Percentiles rank a stretch among this genome's conserved stretches.
Evolutionary conservation across 2,888 invertebrate genomes (phyloP).

Genomic region (Anarsia innoxiella): DNA sequence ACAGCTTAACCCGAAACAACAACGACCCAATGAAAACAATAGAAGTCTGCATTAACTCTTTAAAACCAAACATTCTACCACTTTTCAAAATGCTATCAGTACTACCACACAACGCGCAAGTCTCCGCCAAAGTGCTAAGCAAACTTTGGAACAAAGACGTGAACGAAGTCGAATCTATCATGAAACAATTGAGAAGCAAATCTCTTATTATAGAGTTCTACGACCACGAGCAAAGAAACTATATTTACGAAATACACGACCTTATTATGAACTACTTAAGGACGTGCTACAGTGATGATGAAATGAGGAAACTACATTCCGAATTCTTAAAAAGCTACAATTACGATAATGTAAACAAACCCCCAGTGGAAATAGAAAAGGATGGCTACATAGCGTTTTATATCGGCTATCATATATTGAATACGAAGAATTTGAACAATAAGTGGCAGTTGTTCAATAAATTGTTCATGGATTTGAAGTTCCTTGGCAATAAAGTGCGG

Average conservation of each 20-base stretch:
- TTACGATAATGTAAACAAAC: conserved; percentile 58
- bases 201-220: conserved; percentile 79
- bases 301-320: conserved; percentile 69
- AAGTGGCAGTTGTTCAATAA: conserved; percentile 71
- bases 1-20: conserved; percentile 41
- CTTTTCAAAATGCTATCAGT: conserved; percentile 79
- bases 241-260: conserved; percentile 83
- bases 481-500: conserved; percentile 81
- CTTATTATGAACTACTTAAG: conserved; percentile 78
- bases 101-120: conserved; percentile 81
- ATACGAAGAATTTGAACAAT: conserved; percentile 59
- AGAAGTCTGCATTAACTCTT: conserved; percentile 76
- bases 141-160: conserved; percentile 54
- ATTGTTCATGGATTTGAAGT: conserved; percentile 80
- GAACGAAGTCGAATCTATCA: conserved; percentile 74
- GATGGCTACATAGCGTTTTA: conserved; percentile 84
- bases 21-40: conserved; percentile 69
- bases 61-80: conserved; percentile 58
- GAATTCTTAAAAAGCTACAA: conserved; percentile 76
- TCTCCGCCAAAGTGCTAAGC: conserved; percentile 72
- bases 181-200: conserved; percentile 78
- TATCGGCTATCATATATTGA: conserved; percentile 80
- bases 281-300: conserved; percentile 49
- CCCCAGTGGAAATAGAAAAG: conserved; percentile 75
- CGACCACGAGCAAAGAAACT: conserved; percentile 74